Evolutionary conservation across 2,888 invertebrate species (phyloP).

Genomic region (Scelioninae gen. 2): DNA sequence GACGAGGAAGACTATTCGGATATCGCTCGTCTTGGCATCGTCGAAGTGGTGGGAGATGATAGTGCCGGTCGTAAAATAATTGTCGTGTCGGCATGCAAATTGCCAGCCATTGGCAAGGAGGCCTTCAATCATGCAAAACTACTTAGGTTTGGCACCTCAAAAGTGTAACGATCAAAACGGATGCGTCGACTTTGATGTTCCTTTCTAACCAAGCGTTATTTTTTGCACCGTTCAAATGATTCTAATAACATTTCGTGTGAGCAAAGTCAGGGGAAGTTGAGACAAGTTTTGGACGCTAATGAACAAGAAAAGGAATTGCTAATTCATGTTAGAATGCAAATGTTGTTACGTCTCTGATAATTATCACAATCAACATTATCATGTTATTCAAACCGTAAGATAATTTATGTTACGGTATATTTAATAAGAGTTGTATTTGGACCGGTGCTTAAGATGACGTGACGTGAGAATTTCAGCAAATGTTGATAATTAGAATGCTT

Average conservation of each 20-base stretch:
- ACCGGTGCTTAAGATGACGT: not conserved
- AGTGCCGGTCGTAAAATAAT: slow-evolving; percentile 94
- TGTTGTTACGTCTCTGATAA: not conserved
- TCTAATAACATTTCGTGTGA: slow-evolving; percentile 21
- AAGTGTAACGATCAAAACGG: slow-evolving; percentile 9
- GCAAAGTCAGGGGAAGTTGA: slow-evolving; percentile 5
- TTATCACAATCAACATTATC: not conserved
- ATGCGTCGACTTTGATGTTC: slow-evolving; percentile 29
- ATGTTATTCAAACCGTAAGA: not conserved
- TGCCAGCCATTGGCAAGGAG: slow-evolving; percentile 81
- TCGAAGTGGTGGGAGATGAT: slow-evolving; percentile 90
- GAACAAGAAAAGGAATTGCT: slow-evolving; percentile 8
- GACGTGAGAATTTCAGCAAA: too few species aligned
- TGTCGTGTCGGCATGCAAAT: slow-evolving; percentile 94
- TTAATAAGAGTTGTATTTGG: not conserved
- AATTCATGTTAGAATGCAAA: slow-evolving; percentile 7
- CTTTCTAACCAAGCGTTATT: slow-evolving; percentile 6
- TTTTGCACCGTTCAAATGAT: slow-evolving; percentile 29
- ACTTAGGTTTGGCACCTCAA: slow-evolving; percentile 78
- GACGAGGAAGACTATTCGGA: slow-evolving; percentile 81
- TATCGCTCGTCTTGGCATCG: slow-evolving; percentile 85
- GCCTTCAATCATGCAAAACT: slow-evolving; percentile 83
- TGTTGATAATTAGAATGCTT: not conserved
- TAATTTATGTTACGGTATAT: too few species aligned
- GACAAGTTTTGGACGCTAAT: slow-evolving; percentile 22